Conservation (phyloP, 1,140 invertebrate genomes). For the roundworm (Caenorhabditis elegans) region WBcel235 BX284603.4:3683501-3684000, state of each 20-base stretch:
- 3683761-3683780: no score
- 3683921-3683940: no score
- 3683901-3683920: no score
- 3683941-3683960: no score
- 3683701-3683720: slow-evolving; percentile 60
- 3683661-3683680: slow-evolving; percentile 63
- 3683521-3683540: not conserved
- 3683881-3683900: no score
- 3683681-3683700: slow-evolving; percentile 64
- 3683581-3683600: not conserved
- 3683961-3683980: no score
- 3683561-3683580: not conserved
- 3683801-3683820: no score
- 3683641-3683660: slow-evolving; percentile 66
- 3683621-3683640: slow-evolving; percentile 54
- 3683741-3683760: not conserved
- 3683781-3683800: no score
- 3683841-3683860: no score
- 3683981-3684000: no score
- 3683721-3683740: slow-evolving; percentile 50
- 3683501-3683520: slow-evolving; percentile 13
- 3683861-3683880: no score
- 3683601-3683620: not conserved
- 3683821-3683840: no score
- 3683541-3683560: slow-evolving; percentile 5